Base-by-base conservation (phyloP, 1,140 invertebrate species). In the Saccostrea cuccullata region DNA sequence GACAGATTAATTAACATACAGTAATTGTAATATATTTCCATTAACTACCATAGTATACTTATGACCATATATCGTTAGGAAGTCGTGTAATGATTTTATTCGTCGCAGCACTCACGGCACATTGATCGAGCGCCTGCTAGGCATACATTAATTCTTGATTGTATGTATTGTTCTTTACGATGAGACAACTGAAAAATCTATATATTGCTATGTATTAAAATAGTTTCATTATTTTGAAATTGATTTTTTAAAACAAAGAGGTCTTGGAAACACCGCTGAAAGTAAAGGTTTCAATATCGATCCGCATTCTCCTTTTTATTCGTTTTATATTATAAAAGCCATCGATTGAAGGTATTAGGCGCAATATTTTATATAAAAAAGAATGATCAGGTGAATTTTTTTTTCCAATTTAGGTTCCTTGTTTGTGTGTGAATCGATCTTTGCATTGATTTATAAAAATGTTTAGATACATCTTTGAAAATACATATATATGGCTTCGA, bases 181-280 rank as follows among this genome's bases (percentile, higher is more conserved):
- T 5, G 23, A 77, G 70, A 77, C 11, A 77, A 13, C 4, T 36
- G 70, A 77, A 77, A 77, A 77, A 26, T 30, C 23, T 77, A 77
- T 77, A 26, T 26, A 77, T 30, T 13, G 70, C 70, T 77, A 30
- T 77, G 26, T 77, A 77, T 77, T 30, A 15, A 77, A 77, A 77
- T 77, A 77, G 23, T 77, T 64, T 77, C 26, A 77, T 26, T 77
- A 36, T 36, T 77, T 77, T 12, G 26, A 77, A 77, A 77, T 77
- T 77, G 70, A 77, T 77, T 77, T 77, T 67, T 77, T 3, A 77
- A 77, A 77, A 77, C 70, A 77, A 77, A 77, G 30, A 36, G 23
- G 26, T 15, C 26, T 30, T 6, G 26, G 70, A 30, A 64, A 64
- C n/a, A 8, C 17, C 58, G 58, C 17, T 64, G 58, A 17, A 20